Evolutionary conservation across 2,888 invertebrate species (phyloP).

Genomic region (Drosophila sordidapex): DNA sequence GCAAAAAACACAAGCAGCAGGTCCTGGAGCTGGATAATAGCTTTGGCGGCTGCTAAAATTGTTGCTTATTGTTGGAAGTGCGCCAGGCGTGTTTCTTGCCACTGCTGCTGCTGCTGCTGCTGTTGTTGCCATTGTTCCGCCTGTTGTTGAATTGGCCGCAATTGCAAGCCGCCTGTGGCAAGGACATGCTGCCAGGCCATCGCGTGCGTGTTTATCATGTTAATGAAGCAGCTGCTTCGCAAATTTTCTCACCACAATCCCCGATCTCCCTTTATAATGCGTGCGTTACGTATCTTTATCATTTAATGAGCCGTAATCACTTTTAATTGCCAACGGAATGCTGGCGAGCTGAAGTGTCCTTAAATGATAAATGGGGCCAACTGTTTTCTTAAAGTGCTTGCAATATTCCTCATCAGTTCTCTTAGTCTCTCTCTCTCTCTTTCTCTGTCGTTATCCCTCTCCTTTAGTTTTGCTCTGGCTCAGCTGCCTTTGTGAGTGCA

Average conservation of each 20-base stretch:
- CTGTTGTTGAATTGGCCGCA: slow-evolving; percentile 60
- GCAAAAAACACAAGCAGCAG: slow-evolving; percentile 44
- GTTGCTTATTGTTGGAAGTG: slow-evolving; percentile 69
- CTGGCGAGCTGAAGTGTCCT: slow-evolving; percentile 26
- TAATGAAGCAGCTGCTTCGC: slow-evolving; percentile 59
- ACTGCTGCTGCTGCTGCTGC: slow-evolving; percentile 24
- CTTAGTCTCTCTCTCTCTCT: not conserved
- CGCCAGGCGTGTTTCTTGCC: slow-evolving; percentile 57
- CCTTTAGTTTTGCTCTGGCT: slow-evolving; percentile 1
- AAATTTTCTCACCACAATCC: slow-evolving; percentile 17
- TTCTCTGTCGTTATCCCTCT: slow-evolving; percentile 3
- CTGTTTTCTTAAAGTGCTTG: slow-evolving; percentile 40
- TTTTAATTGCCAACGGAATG: slow-evolving; percentile 60
- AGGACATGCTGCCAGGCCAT: slow-evolving; percentile 58
- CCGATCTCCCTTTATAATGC: slow-evolving; percentile 34
- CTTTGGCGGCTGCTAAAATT: slow-evolving; percentile 66
- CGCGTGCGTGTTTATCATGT: slow-evolving; percentile 67
- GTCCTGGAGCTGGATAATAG: slow-evolving; percentile 66
- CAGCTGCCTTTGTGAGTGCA: slow-evolving; percentile 56
- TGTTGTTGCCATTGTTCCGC: slow-evolving; percentile 34
- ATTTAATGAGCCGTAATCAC: slow-evolving; percentile 70
- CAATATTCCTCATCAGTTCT: slow-evolving; percentile 21
- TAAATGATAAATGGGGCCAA: slow-evolving; percentile 27
- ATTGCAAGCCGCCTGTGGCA: slow-evolving; percentile 73
- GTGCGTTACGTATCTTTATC: slow-evolving; percentile 63